These are phyloP conservation scores for Anguilla megastoma DNA, from an alignment of 2,797 vertebrate genomes.

Conservation along the genomic window DNA sequence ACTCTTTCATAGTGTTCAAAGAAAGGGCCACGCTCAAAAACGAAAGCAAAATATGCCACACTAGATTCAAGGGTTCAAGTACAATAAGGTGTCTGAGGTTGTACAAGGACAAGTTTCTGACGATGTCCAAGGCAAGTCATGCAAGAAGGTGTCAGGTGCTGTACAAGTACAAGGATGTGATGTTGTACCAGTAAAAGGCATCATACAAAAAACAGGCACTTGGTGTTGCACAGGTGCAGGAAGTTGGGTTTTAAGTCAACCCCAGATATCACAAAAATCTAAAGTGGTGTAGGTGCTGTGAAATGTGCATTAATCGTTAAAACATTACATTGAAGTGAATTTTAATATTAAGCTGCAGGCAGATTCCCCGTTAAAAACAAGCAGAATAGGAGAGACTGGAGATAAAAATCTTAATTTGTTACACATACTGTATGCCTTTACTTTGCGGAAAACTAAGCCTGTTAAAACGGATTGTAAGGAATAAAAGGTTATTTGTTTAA, in stretches of 20 bases:
- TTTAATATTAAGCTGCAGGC: neutral
- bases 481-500: neutral
- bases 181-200: neutral
- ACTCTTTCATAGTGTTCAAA: neutral
- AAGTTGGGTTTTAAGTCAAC: neutral
- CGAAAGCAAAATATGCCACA: neutral
- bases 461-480: neutral
- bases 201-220: neutral
- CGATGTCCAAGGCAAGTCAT: neutral
- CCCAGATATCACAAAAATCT: neutral
- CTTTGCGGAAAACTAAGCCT: neutral
- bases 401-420: neutral
- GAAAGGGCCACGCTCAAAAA: neutral
- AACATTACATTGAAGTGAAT: neutral
- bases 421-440: neutral
- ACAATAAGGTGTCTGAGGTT: neutral
- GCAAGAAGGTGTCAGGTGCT: no score
- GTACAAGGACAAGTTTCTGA: neutral
- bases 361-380: neutral
- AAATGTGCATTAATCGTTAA: neutral
- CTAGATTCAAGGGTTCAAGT: neutral
- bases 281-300: neutral
- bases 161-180: neutral
- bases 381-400: neutral
- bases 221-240: neutral